Base-by-base conservation (phyloP, 1,140 invertebrate species). In the Pseudomyrmex flavicornis region DNA sequence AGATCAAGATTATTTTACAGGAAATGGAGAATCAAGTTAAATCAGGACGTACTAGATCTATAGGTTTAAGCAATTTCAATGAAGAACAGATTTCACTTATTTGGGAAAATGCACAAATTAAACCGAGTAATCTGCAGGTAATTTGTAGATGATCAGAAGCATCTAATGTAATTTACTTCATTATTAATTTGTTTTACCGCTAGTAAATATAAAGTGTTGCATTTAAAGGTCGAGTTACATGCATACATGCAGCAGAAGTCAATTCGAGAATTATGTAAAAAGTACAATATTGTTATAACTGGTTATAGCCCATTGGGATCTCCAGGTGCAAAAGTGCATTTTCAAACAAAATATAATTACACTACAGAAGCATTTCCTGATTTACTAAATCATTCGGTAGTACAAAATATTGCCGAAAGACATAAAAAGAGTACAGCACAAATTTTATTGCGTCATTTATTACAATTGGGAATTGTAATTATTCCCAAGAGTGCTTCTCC, bases 401-500 rank as follows among this genome's bases (percentile, higher is more conserved):
- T 98, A 2, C 92, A 95, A 80, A 93, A 96, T 86, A 96, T 98
- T 50, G 97, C 97, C 0, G 90, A 95, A 3, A 95, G 95, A 17
- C 95, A 98, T 90, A 94, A 95, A 5, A 97, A 97, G 92, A 96
- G 96, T 0, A 93, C 97, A 7, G 97, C 97, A 1, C 97, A 98
- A 94, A 94, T 99, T 63, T 94, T 98, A 58, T 92, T 99, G 0
- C 95, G 97, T 59, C 97, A 97, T 93, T 95, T 97, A 63, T 91
- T 98, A 0, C 96, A 98, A 92, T 94, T 96, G 69, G 96, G 96
- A 10, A 94, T 98, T 9, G 94, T 96, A 58, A 97, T 97, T 17
- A 98, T 99, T 91, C 98, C 98, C 61, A 99, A 98, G 94, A 98
- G 97, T 91, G 96, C 96, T 0, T 97, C 96, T 90, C 94, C 96